Evolutionary conservation across 2,797 vertebrate species (phyloP), one percentile per base, ranked within the genome.

Genomic region (Sebastes umbrosus): DNA sequence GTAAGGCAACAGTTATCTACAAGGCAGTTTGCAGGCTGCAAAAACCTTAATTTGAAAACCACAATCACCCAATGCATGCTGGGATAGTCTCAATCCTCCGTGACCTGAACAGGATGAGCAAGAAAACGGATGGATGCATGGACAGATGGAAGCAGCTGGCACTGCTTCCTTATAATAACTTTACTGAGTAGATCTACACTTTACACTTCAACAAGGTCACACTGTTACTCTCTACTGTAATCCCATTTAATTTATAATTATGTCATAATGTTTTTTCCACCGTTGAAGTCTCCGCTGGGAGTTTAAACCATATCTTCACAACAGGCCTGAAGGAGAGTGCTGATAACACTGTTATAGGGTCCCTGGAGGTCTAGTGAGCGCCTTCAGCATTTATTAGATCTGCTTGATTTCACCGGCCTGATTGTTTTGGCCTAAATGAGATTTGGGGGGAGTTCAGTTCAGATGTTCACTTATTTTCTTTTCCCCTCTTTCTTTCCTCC

Each of bases 341-440:
- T 88, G 89, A 87, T 91, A 85, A 89, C 31, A 50, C 46, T 50
- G 46, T 50, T 50, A 50, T 50, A 1, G 67, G 46, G 77, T 93
- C 88, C 81, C 88, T 69, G 57, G 84, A 22, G 87, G 78, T 84
- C 34, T 58, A 36, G 34, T 77, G 24, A 39, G 55, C 1, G 9
- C 31, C 69, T 73, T 67, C 62, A 78, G 68, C 77, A 73, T 87
- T 63, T 76, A 62, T 32, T 22, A 75, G 60, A 79, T 77, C 72
- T 79, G 36, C 68, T 63, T 82, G 76, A 84, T 73, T 85, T 86
- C 62, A 58, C 64, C 85, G 85, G 68, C 90, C 92, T 91, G 65
- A 88, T 93, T 93, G 86, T 88, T 86, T 65, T 84, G 82, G 69
- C 84, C 91, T 86, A 79, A 89, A 90, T 93, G 25, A 87, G 76